A percentile compares a stretch with the other conserved stretches of the same genome.
Evolutionary conservation across 2,113 vertebrate species (phyloP).

Genomic region (Sebastes schlegelii): DNA sequence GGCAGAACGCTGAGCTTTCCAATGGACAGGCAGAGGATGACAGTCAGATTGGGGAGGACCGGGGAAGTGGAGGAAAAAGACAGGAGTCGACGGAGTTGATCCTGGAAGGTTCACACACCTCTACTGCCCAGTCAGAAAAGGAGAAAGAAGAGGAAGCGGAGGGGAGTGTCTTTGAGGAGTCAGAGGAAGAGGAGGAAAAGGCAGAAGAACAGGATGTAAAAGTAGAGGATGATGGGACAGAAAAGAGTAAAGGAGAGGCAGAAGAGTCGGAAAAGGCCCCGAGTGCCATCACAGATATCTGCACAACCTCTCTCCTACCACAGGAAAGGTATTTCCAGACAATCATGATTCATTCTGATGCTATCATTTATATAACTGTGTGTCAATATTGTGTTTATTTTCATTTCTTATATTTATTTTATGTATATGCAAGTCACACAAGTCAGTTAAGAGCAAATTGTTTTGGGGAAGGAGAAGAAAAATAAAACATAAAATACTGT

Average conservation of each 20-base stretch:
- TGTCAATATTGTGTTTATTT: not conserved
- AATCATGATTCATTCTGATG: not conserved
- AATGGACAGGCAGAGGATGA: conserved; percentile 57
- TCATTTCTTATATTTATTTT: not conserved
- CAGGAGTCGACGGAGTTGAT: conserved; percentile 58
- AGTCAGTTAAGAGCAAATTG: not conserved
- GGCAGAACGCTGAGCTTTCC: conserved; percentile 86
- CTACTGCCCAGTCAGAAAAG: conserved; percentile 11
- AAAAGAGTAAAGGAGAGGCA: conserved; percentile 12
- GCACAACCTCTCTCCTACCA: conserved; percentile 4
- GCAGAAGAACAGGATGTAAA: conserved; percentile 26
- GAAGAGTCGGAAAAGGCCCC: conserved; percentile 22
- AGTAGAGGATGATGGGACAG: conserved; percentile 51
- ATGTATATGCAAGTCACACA: not conserved
- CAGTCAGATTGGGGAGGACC: conserved; percentile 18
- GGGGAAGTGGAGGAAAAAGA: conserved; percentile 20
- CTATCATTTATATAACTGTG: not conserved
- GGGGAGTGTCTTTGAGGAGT: conserved; percentile 23
- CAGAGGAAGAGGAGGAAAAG: conserved; percentile 44
- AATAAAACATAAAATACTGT: not conserved
- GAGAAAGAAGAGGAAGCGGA: conserved; percentile 36
- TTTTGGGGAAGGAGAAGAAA: not conserved
- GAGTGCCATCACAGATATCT: conserved; percentile 11
- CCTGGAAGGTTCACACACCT: conserved; percentile 21
- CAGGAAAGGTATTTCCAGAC: conserved; percentile 68